Conservation (phyloP, 2,888 invertebrate genomes). For the Drosophila tripunctata region DNA sequence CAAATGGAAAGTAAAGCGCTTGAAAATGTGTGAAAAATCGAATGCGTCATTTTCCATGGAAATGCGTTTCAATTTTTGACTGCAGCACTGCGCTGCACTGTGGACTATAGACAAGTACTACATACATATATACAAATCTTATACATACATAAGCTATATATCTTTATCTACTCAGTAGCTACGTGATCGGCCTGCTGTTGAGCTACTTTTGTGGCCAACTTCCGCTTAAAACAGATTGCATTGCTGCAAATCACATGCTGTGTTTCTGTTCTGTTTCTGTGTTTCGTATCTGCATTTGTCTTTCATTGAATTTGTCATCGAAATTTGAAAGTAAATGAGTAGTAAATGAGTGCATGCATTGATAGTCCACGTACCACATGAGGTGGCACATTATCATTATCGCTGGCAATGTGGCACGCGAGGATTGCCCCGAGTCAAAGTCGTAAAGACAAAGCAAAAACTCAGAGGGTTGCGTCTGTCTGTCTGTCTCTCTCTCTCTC, state of each 20-base stretch:
- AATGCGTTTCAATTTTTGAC: constrained; percentile 51
- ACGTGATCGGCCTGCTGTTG: constrained; percentile 40
- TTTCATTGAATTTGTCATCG: constrained; percentile 7
- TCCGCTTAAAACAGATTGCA: constrained; percentile 57
- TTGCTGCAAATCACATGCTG: constrained; percentile 25
- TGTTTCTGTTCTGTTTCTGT: background rate
- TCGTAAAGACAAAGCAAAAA: background rate
- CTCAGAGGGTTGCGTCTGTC: constrained; percentile 7
- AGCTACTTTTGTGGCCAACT: constrained; percentile 52
- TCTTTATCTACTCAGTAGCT: constrained; percentile 19
- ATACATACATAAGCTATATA: too few relatives aligned
- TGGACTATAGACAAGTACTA: too few relatives aligned
- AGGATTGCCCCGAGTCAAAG: constrained; percentile 7
- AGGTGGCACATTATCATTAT: constrained; percentile 1
- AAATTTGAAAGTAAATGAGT: constrained; percentile 9
- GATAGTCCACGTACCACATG: constrained; percentile 46
- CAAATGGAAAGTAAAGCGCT: constrained; percentile 1
- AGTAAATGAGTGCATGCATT: constrained; percentile 31
- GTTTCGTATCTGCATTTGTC: background rate
- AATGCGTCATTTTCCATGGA: constrained; percentile 58
- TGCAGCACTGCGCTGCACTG: background rate
- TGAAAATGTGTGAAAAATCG: constrained; percentile 46
- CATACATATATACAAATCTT: too few relatives aligned
- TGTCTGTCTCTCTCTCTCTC: background rate
- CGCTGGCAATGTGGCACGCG: constrained; percentile 49